Evolutionary conservation across 2,113 vertebrate species (phyloP).

Genomic region (Porphyrio hochstetteri): DNA sequence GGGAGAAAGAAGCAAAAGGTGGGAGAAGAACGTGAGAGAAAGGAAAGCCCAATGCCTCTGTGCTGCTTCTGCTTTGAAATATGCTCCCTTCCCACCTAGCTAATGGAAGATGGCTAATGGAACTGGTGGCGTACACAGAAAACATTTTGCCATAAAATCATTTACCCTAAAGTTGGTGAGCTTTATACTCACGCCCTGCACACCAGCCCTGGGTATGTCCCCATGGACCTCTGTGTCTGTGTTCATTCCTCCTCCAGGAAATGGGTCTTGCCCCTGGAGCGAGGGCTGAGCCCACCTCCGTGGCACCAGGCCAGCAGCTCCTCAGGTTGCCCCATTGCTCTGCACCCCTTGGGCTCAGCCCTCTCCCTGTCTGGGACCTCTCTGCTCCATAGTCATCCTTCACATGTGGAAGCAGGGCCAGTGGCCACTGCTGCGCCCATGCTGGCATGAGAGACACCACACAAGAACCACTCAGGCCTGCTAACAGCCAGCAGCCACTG

Average conservation of each 20-base stretch:
- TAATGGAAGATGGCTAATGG: neutral
- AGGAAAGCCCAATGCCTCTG: neutral
- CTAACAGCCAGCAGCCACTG: neutral
- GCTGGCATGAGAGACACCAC: neutral
- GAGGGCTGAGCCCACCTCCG: accelerated
- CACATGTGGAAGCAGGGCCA: neutral
- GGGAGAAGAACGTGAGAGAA: neutral
- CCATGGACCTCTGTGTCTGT: neutral
- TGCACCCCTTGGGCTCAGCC: neutral
- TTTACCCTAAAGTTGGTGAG: neutral
- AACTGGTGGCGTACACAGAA: neutral
- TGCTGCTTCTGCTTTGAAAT: neutral
- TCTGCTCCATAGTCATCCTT: neutral
- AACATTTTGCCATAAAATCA: neutral
- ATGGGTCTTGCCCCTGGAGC: accelerated
- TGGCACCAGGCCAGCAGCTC: neutral
- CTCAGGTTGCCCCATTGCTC: neutral
- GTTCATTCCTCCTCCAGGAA: neutral
- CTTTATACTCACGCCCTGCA: neutral
- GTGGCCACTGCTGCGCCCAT: neutral
- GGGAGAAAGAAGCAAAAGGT: neutral
- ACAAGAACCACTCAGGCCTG: accelerated
- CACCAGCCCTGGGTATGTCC: neutral
- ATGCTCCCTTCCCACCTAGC: neutral
- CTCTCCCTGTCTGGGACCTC: neutral